A percentile compares a stretch with the other conserved stretches of the same genome.
Conservation (phyloP, 1,140 invertebrate genomes). For the Megathymus violae region DNA sequence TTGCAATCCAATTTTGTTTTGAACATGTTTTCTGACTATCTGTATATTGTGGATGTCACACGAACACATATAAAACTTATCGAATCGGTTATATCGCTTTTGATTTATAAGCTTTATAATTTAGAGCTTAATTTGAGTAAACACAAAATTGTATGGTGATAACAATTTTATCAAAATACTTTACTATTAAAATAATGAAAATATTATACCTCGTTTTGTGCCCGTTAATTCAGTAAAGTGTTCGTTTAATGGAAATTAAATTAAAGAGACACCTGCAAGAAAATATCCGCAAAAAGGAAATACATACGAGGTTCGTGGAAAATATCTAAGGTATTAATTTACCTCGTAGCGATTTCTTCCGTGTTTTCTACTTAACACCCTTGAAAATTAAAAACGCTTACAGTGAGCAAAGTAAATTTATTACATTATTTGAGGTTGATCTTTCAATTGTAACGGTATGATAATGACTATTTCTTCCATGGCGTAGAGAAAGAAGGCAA, state of each 20-base stretch:
- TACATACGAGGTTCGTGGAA: neutral
- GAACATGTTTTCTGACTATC: no score
- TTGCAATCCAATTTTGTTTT: no score
- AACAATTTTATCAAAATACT: neutral
- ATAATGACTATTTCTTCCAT: no score
- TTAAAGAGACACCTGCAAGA: neutral
- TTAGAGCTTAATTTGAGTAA: neutral
- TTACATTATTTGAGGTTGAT: no score
- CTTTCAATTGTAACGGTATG: no score
- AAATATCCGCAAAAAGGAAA: slow-evolving; percentile 15
- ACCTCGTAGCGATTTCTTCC: slow-evolving; percentile 5
- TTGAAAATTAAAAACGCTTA: slow-evolving; percentile 2
- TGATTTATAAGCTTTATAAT: no score
- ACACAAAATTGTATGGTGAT: neutral
- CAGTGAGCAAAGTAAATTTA: no score
- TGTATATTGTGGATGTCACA: no score
- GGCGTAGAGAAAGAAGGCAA: no score
- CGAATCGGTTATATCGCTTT: no score
- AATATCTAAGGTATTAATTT: slow-evolving; percentile 16
- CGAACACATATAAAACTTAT: no score
- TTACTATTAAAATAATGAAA: neutral
- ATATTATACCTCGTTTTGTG: neutral
- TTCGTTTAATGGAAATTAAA: slow-evolving; percentile 3
- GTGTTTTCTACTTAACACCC: slow-evolving; percentile 3
- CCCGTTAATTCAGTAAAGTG: neutral